phyloP scores from a whole-genome alignment of 2,888 invertebrate genomes.

The Hirtodrosophila duncani region DNA sequence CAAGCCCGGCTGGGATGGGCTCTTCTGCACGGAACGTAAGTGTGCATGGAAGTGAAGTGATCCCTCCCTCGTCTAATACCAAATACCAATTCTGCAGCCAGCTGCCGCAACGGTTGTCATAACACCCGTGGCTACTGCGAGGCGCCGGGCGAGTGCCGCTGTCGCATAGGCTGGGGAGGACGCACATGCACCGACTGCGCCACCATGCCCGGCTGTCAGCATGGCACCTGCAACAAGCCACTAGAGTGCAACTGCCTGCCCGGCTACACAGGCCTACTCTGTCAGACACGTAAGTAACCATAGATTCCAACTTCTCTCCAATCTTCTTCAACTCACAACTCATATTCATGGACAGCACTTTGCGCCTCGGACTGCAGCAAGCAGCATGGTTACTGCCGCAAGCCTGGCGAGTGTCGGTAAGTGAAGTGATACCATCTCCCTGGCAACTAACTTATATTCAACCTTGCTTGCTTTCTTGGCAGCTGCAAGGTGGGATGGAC shows the following conservation, averaged over 20 bases:
- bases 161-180: constrained; percentile 94
- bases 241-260: constrained; percentile 93
- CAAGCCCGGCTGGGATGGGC: constrained; percentile 90
- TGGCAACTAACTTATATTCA: background rate
- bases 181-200: constrained; percentile 91
- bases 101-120: constrained; percentile 92
- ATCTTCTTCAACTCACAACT: background rate
- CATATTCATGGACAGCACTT: constrained; percentile 82
- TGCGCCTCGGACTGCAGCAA: constrained; percentile 90
- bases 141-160: constrained; percentile 91
- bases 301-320: background rate
- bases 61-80: background rate
- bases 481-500: constrained; percentile 93
- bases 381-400: constrained; percentile 90
- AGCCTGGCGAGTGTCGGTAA: constrained; percentile 87
- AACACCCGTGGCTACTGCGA: constrained; percentile 91
- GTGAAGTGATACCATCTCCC: constrained; percentile 22
- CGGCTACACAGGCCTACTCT: constrained; percentile 93
- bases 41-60: background rate
- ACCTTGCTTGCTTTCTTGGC: background rate
- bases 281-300: constrained; percentile 89
- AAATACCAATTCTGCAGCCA: constrained; percentile 81
- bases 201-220: constrained; percentile 92
- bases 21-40: constrained; percentile 93
- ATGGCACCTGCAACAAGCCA: constrained; percentile 93